Conservation (phyloP, 2,113 vertebrate genomes). For the Pelodiscus sinensis region DNA sequence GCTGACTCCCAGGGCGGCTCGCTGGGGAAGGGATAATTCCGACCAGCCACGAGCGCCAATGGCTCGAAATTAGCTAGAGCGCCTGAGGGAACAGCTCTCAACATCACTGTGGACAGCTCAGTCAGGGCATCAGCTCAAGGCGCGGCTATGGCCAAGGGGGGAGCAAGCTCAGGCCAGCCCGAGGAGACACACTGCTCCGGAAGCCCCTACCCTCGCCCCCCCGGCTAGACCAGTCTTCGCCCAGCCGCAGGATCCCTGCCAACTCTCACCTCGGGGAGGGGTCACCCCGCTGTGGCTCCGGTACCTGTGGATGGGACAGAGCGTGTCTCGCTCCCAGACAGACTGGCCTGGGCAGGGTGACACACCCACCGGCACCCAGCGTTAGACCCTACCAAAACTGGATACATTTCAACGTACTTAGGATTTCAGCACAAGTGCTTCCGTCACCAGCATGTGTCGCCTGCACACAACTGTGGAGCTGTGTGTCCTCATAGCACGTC, state of each 20-base stretch:
- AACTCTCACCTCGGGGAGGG: background rate
- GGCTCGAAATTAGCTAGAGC: background rate
- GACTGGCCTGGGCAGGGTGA: too few relatives aligned
- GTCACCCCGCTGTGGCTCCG: background rate
- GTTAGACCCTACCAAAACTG: background rate
- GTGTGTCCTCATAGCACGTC: rapidly evolving
- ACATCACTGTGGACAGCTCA: rapidly evolving
- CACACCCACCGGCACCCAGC: background rate
- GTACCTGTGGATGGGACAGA: background rate
- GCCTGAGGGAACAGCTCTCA: background rate
- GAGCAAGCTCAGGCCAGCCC: background rate
- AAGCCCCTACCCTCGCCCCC: rapidly evolving
- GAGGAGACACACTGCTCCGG: background rate
- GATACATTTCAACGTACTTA: background rate
- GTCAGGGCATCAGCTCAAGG: background rate
- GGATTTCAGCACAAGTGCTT: background rate
- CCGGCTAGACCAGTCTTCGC: too few relatives aligned
- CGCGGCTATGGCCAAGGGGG: rapidly evolving
- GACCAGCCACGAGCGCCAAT: rapidly evolving
- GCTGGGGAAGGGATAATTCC: background rate
- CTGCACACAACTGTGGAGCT: rapidly evolving
- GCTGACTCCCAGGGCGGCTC: background rate
- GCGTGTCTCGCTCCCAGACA: background rate
- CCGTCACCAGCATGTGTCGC: rapidly evolving
- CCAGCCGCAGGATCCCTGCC: background rate